phyloP scores from a whole-genome alignment of 2,888 invertebrate genomes.

The Parnassius apollo region DNA sequence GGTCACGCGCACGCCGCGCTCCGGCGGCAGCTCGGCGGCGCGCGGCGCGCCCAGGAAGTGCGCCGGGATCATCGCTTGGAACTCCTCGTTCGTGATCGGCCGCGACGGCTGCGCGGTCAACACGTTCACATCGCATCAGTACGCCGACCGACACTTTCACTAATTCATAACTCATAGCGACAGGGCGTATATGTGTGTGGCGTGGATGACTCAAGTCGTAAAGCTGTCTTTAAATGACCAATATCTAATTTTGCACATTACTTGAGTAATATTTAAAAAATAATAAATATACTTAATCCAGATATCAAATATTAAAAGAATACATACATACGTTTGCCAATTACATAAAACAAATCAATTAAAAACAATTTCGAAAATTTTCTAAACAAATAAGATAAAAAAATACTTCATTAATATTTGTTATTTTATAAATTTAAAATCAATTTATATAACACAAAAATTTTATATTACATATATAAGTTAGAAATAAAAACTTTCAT shows the following conservation, averaged over 20 bases:
- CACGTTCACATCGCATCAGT: conserved; percentile 75
- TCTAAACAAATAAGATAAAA: too few species aligned
- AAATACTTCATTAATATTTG: too few species aligned
- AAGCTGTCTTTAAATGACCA: too few species aligned
- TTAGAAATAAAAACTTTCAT: too few species aligned
- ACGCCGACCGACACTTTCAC: not conserved
- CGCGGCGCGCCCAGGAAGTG: conserved; percentile 86
- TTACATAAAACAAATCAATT: too few species aligned
- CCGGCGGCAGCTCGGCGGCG: conserved; percentile 52
- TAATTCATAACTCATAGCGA: not conserved
- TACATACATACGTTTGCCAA: too few species aligned
- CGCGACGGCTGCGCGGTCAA: conserved; percentile 84
- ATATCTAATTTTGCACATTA: not conserved
- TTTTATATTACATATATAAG: too few species aligned
- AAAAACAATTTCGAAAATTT: too few species aligned
- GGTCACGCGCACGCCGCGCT: conserved; percentile 82
- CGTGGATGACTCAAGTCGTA: too few species aligned
- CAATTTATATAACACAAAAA: too few species aligned
- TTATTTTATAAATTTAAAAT: too few species aligned
- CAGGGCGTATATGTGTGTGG: not conserved
- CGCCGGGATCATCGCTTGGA: conserved; percentile 96
- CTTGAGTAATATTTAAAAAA: not conserved
- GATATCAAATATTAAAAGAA: conserved; percentile 12
- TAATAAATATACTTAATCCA: conserved; percentile 14
- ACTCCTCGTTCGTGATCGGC: conserved; percentile 96